Base-by-base conservation (phyloP, 2,113 vertebrate genomes). In the Isurus oxyrinchus region DNA sequence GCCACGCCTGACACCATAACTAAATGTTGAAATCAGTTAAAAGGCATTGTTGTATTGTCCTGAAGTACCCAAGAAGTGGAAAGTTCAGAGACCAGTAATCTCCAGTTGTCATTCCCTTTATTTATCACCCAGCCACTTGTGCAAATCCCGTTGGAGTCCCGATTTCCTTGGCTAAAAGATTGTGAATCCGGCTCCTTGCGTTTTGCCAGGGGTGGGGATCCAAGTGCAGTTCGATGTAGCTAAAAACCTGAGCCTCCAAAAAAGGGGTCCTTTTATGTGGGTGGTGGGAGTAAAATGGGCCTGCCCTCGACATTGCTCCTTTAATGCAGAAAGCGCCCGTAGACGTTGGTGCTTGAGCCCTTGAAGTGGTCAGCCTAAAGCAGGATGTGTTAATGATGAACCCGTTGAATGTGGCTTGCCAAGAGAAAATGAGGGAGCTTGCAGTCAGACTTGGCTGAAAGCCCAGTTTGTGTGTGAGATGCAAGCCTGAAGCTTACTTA, bases 361-460 rank as follows among this genome's bases (percentile, higher is more conserved):
- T 72, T 72, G 10, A 67, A 95, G 94, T 14, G 94, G 40, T 67
- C 63, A 69, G 7, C 63, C 63, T 35, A 55, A 72, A 95, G 66
- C 94, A 95, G 66, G 94, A 95, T 95, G 94, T 95, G 94, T 95
- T 95, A 53, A 95, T 76, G 94, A 95, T 95, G 44, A 95, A 95
- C 94, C 90, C 49, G 31, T 49, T 59, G 67, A 95, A 72, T 69
- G 94, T 72, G 67, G 67, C 94, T 21, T 27, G 94, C 94, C 94
- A 76, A 53, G 67, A 95, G 94, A 95, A 95, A 95, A 95, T 49
- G 94, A 95, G 94, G 40, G 94, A 95, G 94, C 27, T 6, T 72
- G 55, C 49, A 55, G 19, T 53, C 44, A 55, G 94, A 95, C 66
- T 95, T 95, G 94, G 94, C 94, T 53, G 3, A 0, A 7, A 95